These are phyloP conservation scores for Drosophila formosana DNA, from an alignment of 2,888 invertebrate species.

Conservation along the genomic window DNA sequence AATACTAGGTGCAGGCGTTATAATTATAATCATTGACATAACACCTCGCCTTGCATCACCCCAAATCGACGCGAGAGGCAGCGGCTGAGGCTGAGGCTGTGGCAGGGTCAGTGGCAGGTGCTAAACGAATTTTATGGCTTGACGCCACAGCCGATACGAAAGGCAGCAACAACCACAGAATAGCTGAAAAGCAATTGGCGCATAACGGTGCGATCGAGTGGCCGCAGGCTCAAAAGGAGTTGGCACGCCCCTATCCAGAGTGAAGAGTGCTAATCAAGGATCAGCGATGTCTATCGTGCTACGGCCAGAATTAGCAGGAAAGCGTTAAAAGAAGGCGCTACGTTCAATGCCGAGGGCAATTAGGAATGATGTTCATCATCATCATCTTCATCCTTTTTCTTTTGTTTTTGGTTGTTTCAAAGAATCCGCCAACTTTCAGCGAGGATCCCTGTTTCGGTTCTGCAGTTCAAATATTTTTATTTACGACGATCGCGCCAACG, in stretches of 20 bases:
- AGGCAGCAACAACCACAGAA: slow-evolving; percentile 11
- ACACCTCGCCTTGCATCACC: slow-evolving; percentile 45
- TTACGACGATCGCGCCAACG: slow-evolving; percentile 58
- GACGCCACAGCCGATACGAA: slow-evolving; percentile 56
- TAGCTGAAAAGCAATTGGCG: slow-evolving; percentile 39
- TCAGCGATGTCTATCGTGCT: slow-evolving; percentile 49
- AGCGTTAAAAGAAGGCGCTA: slow-evolving; percentile 71
- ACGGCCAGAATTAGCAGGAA: slow-evolving; percentile 72
- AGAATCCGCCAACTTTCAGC: slow-evolving; percentile 76
- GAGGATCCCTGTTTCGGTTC: slow-evolving; percentile 48
- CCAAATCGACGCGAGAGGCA: too few species aligned
- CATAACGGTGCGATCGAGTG: slow-evolving; percentile 17
- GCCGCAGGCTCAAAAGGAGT: slow-evolving; percentile 40
- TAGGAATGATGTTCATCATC: slow-evolving; percentile 47
- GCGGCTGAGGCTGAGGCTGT: not conserved
- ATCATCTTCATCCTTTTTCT: slow-evolving; percentile 14
- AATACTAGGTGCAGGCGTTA: slow-evolving; percentile 53
- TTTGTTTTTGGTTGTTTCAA: slow-evolving; percentile 27
- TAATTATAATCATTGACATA: slow-evolving; percentile 75
- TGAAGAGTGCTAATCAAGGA: slow-evolving; percentile 70
- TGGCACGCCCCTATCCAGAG: slow-evolving; percentile 43
- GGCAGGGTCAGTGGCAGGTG: slow-evolving; percentile 51
- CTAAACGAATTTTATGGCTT: slow-evolving; percentile 77
- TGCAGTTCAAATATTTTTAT: slow-evolving; percentile 64
- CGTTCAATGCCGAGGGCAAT: slow-evolving; percentile 48